Conservation (phyloP, 2,888 invertebrate species). For the Philaethria dido region DNA sequence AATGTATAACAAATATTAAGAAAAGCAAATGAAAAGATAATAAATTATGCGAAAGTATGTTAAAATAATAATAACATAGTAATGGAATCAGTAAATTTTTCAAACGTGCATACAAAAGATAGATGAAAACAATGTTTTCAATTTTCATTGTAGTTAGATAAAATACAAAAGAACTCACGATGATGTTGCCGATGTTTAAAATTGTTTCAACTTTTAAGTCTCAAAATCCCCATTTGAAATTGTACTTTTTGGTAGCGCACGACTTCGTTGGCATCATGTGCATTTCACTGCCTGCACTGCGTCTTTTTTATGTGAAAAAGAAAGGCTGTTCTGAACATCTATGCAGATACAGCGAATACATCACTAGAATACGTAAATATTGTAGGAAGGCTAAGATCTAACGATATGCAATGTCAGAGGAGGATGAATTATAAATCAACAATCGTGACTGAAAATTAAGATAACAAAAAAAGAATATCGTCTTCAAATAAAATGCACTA, state of each 20-base stretch:
- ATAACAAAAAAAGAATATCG: too few relatives aligned
- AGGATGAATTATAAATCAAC: not conserved
- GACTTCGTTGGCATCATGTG: conserved; percentile 33
- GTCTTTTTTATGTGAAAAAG: conserved; percentile 33
- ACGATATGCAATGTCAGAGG: not conserved
- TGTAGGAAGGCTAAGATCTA: not conserved
- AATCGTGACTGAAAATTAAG: not conserved
- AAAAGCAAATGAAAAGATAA: too few relatives aligned
- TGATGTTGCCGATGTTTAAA: not conserved
- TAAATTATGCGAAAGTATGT: too few relatives aligned
- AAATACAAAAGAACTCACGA: not conserved
- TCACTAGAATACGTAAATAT: conserved; percentile 19
- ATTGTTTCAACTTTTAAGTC: conserved; percentile 20
- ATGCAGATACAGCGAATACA: conserved; percentile 27
- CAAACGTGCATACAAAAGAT: too few relatives aligned
- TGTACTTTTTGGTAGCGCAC: conserved; percentile 23
- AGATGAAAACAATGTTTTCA: not conserved
- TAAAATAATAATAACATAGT: too few relatives aligned
- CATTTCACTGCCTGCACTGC: conserved; percentile 35
- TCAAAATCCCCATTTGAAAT: conserved; percentile 28
- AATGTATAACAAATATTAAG: too few relatives aligned
- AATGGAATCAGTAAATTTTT: too few relatives aligned
- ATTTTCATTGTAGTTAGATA: not conserved
- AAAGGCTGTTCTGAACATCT: conserved; percentile 27
- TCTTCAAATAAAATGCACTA: too few relatives aligned